phyloP scores from a whole-genome alignment of 2,113 vertebrate species.

The Eonycteris spelaea region DNA sequence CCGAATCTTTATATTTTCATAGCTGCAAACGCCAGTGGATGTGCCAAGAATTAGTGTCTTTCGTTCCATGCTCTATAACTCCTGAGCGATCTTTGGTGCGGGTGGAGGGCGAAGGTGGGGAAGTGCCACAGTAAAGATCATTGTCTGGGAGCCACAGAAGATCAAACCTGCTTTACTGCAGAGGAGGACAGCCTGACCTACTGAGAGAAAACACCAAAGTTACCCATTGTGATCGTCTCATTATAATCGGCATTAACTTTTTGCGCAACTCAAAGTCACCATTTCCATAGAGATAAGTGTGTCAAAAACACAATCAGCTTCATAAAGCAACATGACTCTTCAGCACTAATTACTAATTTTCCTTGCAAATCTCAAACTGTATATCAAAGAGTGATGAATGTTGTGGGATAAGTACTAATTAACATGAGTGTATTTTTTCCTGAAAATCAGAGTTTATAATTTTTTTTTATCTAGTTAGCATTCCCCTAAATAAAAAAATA shows the following conservation, averaged over 20 bases:
- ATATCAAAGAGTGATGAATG: background rate
- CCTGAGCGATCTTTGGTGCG: background rate
- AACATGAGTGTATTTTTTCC: background rate
- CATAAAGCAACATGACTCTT: background rate
- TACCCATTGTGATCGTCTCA: background rate
- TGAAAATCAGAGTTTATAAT: background rate
- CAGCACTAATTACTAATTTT: background rate
- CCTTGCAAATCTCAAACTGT: background rate
- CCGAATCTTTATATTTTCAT: background rate
- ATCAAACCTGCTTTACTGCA: background rate
- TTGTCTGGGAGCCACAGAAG: background rate
- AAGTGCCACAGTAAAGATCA: background rate
- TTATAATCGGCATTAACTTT: background rate
- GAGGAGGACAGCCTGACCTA: background rate
- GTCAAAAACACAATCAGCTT: background rate
- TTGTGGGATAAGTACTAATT: background rate
- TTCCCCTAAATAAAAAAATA: background rate
- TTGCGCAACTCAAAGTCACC: background rate
- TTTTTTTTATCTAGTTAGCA: background rate
- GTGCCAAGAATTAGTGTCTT: background rate
- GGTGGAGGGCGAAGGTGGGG: fast-evolving
- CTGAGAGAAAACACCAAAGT: background rate
- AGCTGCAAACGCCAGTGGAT: background rate
- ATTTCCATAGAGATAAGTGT: background rate
- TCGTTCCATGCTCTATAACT: background rate